Conservation (phyloP, 1,140 invertebrate genomes). For the Diprion similis region DNA sequence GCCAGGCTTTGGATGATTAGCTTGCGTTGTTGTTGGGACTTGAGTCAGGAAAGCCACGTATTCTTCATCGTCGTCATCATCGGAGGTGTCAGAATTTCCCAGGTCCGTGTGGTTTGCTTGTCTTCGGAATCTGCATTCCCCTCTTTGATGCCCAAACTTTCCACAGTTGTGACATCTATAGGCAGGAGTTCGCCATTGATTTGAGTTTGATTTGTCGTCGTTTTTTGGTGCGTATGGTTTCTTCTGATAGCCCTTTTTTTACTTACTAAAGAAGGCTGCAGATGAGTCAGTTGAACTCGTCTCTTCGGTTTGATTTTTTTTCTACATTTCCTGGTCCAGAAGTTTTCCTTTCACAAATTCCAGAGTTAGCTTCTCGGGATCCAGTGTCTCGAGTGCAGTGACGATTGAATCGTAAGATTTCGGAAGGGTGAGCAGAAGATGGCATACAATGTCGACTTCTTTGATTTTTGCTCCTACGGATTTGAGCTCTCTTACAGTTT, state of each 20-base stretch:
- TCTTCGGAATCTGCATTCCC: neutral
- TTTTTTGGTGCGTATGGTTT: neutral
- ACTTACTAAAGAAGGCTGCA: neutral
- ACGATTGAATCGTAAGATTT: slow-evolving; percentile 17
- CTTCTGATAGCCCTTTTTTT: neutral
- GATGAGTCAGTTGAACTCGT: neutral
- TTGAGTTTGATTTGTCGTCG: neutral
- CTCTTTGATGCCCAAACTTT: slow-evolving; percentile 1
- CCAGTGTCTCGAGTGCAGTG: slow-evolving; percentile 20
- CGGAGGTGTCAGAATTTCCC: neutral
- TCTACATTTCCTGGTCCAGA: slow-evolving; percentile 4
- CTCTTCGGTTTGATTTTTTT: neutral
- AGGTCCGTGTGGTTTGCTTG: neutral
- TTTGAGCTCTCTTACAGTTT: slow-evolving; percentile 4
- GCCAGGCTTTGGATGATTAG: neutral
- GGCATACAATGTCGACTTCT: neutral
- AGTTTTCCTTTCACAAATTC: slow-evolving; percentile 24
- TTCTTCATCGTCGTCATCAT: neutral
- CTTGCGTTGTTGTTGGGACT: neutral
- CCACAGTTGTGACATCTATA: slow-evolving; percentile 4
- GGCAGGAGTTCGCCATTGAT: neutral
- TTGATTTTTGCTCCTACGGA: slow-evolving; percentile 1
- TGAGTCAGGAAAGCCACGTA: neutral
- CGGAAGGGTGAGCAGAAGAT: too few species aligned
- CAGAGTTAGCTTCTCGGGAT: slow-evolving; percentile 21